phyloP scores from a whole-genome alignment of 1,140 invertebrate species.

The Lucilia cuprina region DNA sequence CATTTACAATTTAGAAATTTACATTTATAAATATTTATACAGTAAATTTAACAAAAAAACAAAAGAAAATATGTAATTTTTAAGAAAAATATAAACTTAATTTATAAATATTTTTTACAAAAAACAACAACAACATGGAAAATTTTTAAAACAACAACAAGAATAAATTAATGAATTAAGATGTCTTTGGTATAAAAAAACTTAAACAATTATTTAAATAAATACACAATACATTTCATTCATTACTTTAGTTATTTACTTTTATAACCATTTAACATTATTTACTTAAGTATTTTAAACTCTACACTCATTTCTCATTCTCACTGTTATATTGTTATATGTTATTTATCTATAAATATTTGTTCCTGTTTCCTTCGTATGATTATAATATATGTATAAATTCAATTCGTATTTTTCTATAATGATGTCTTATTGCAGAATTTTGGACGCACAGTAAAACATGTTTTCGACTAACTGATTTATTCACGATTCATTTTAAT shows the following conservation, averaged over 20 bases:
- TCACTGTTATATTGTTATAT: no score
- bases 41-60: constrained; percentile 22
- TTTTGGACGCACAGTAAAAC: no score
- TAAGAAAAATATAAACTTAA: constrained; percentile 40
- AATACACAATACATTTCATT: no score
- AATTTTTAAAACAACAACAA: background rate
- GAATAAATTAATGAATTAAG: background rate
- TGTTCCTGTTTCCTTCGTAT: no score
- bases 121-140: background rate
- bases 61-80: constrained; percentile 32
- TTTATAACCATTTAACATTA: background rate
- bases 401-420: no score
- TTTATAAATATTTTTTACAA: constrained; percentile 42
- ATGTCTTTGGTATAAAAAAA: background rate
- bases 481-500: no score
- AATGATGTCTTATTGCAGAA: no score
- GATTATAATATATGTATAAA: no score
- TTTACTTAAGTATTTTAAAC: background rate
- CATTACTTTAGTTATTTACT: no score
- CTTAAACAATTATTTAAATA: background rate
- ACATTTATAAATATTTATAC: constrained; percentile 34
- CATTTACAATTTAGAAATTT: constrained; percentile 41
- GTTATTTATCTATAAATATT: no score
- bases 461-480: no score
- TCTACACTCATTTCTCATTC: background rate